phyloP scores from a whole-genome alignment of 2,113 vertebrate genomes.

The Corythaeola cristata region DNA sequence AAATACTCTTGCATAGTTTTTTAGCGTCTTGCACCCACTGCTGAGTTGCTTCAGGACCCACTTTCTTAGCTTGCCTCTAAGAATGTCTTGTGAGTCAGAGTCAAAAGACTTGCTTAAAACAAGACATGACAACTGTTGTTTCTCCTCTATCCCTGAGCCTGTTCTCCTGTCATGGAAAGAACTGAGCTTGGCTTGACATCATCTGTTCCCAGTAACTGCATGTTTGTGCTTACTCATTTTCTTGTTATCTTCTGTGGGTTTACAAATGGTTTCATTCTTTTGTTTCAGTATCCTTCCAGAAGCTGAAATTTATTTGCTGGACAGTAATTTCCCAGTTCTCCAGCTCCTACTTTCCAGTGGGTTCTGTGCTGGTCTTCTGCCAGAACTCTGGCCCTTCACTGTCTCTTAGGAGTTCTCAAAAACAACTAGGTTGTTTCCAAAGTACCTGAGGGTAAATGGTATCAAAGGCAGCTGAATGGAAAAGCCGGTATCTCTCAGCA shows the following conservation, averaged over 20 bases:
- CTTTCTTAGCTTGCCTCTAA: constrained; percentile 13
- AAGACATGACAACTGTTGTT: constrained; percentile 61
- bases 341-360: neutral
- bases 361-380: neutral
- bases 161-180: constrained; percentile 51
- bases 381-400: neutral
- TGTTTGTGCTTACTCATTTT: constrained; percentile 53
- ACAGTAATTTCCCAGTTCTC: constrained; percentile 5
- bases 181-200: constrained; percentile 46
- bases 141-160: constrained; percentile 34
- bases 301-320: constrained; percentile 11
- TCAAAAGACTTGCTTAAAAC: constrained; percentile 52
- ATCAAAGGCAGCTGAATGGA: neutral
- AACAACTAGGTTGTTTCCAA: neutral
- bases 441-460: neutral
- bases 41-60: constrained; percentile 1
- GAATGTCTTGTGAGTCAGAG: constrained; percentile 56
- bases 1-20: neutral
- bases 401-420: neutral
- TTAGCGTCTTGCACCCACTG: neutral
- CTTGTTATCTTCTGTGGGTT: constrained; percentile 41
- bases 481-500: neutral
- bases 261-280: constrained; percentile 20
- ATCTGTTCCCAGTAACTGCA: constrained; percentile 51
- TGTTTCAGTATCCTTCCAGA: neutral